Evolutionary conservation across 1,140 invertebrate genomes (phyloP), one percentile per base, ranked within the genome.

Genomic region (Ceratoteleas bidentatus): DNA sequence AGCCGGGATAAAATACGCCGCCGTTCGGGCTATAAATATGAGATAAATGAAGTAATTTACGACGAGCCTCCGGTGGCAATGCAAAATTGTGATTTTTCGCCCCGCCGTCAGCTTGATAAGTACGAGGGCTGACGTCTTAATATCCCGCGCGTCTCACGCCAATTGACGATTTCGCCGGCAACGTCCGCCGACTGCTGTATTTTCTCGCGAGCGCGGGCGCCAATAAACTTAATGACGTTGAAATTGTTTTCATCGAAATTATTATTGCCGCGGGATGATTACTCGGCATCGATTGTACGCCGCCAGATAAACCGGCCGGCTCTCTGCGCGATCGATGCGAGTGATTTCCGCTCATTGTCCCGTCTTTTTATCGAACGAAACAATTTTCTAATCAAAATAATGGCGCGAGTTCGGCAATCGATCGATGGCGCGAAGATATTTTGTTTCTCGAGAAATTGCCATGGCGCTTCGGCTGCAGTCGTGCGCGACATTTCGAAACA

Each of bases 161-260:
- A 57, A 33, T 78, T 78, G 74, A 73, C 50, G 62, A 61, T 70
- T 68, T 73, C 74, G 73, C 50, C 68, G 74, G 7, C 43, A 33
- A 14, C 33, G 50, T 56, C 52, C 10, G 56, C n/a, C n/a, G 56
- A 56, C 43, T 24, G 60, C 61, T 52, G 24, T 73, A 8, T 9
- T 64, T 45, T 69, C 43, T 69, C 75, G 72, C 79, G 53, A 62
- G n/a, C n/a, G n/a, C 57, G 70, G 38, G 52, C 54, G 15, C 56
- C 66, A 66, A 76, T 83, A 72, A 79, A 79, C 61, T 65, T 79
- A 83, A 79, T 83, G 66, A 79, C 36, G 76, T 72, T 62, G 70
- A 79, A 79, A 79, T 79, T 79, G 70, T 83, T 79, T 83, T 79
- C 65, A 79, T 73, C 81, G 52, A 77, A 75, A 77, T 77, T 84